Conservation (phyloP, 2,113 vertebrate genomes). For the Jacana jacana region DNA sequence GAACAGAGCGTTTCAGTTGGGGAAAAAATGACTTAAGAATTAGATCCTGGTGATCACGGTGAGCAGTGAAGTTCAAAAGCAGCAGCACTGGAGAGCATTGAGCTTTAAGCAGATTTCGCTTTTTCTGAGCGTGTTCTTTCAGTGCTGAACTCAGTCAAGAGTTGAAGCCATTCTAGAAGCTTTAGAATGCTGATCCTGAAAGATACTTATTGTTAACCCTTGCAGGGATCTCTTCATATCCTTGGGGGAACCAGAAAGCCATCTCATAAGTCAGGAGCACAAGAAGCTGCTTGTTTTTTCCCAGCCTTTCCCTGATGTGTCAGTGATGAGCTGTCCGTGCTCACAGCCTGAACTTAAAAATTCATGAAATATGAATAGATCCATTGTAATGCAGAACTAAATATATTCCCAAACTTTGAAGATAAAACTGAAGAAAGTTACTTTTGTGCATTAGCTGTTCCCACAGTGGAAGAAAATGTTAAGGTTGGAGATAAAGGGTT, state of each 20-base stretch:
- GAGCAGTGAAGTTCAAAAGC: neutral
- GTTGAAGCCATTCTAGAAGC: neutral
- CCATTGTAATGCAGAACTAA: constrained; percentile 20
- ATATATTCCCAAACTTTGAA: neutral
- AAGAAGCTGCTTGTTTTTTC: constrained; percentile 20
- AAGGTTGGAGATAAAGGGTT: neutral
- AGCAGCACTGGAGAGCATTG: neutral
- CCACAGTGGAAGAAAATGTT: neutral
- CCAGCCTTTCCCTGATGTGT: constrained; percentile 10
- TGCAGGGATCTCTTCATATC: constrained; percentile 38
- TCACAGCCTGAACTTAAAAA: neutral
- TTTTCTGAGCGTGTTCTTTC: neutral
- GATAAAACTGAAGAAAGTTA: constrained; percentile 24
- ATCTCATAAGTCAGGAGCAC: constrained; percentile 16
- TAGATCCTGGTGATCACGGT: neutral
- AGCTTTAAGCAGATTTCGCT: neutral
- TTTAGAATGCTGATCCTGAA: constrained; percentile 22
- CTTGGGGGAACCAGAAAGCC: neutral
- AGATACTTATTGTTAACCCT: constrained; percentile 37
- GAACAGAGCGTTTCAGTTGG: neutral
- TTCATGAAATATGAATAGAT: constrained; percentile 29
- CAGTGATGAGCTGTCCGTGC: constrained; percentile 24
- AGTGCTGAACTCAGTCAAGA: neutral
- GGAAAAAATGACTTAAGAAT: neutral
- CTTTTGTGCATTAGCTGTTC: neutral